Evolutionary conservation across 2,797 vertebrate species (phyloP), one percentile per base, ranked within the genome.

Genomic region (Limosa lapponica): DNA sequence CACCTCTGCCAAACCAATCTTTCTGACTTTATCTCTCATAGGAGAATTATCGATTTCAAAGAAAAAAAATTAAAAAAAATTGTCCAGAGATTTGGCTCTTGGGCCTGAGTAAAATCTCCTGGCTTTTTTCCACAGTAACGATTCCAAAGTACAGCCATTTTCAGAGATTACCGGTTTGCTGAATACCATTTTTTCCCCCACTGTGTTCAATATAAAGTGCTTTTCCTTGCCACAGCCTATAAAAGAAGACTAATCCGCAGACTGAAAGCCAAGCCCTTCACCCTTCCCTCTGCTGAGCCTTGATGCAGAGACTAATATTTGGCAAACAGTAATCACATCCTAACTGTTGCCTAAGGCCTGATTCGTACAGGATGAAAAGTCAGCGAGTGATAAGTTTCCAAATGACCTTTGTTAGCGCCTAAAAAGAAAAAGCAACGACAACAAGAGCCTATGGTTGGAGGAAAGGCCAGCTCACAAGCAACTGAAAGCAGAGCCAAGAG

Each of bases 121-220:
- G 54, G 25, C 30, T 75, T 82, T 82, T 85, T 3, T 24, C 27
- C 17, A 7, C 80, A 43, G 41, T 48, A 78, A 89, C 57, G 4
- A 10, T 79, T 82, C 52, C 72, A 61, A 89, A 91, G 52, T 48
- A 27, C 2, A 25, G 61, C 73, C 79, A 69, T 91, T 93, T 89
- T 72, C 87, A 66, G 85, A 90, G 82, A 94, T 93, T 93, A 69
- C 52, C 57, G 23, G 16, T 34, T 84, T 84, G 48, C 65, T 93
- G 89, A 91, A 72, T 54, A 55, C 36, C 23, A 8, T 79, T 67
- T 3, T 46, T 15, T 0, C 0, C 16, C 48, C 19, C 51, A 6
- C 48, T 15, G 49, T 65, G 78, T 70, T 93, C 69, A 72, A 65
- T 59, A 82, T 48, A 54, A 92, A 77, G 69, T 34, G 27, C 36